Base-by-base conservation (phyloP, 2,113 vertebrate genomes). In the Dasypus novemcinctus region DNA sequence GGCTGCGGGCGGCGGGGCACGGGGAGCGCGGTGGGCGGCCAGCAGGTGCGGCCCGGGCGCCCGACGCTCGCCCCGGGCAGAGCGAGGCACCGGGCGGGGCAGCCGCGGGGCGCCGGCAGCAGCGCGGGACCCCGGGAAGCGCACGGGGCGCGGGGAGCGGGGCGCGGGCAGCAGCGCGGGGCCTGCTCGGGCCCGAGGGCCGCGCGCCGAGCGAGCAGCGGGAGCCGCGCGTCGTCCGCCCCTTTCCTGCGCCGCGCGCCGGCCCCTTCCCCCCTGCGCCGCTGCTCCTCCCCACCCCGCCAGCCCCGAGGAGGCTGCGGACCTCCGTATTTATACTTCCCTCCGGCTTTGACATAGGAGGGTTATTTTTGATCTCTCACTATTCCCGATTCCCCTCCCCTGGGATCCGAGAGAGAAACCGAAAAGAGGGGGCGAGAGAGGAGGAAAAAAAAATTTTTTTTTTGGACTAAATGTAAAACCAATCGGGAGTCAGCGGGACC, bases 351-450 rank as follows among this genome's bases (percentile, higher is more conserved):
- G 99, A 99, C 99, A 98, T 96, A 98, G 98, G 99, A 98, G 98
- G 99, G 98, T 99, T 99, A 99, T 99, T 99, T 99, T 99, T 99
- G 99, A 99, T 99, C 98, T 98, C 98, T 98, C 97, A 98, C 98
- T 98, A 98, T 98, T 98, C 98, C 98, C 98, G 98, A 98, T 98
- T 98, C 99, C 98, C 99, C 99, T 99, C 99, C 99, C 99, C 98
- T 97, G 98, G 97, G 98, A 98, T 97, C 96, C 97, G 96, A 97
- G 97, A 84, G 94, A 87, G 97, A 93, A 96, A 94, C 92, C 87
- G 95, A 93, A 97, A 96, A 97, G 95, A 93, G 86, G 82, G 94
- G 92, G 94, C 66, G 78, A 90, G 97, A 95, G 96, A 96, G 92
- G 96, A 95, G 91, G 9, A 46, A 94, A 95, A 93, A 95, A 91